phyloP scores from a whole-genome alignment of 2,888 invertebrate species.

The Volucella bombylans region DNA sequence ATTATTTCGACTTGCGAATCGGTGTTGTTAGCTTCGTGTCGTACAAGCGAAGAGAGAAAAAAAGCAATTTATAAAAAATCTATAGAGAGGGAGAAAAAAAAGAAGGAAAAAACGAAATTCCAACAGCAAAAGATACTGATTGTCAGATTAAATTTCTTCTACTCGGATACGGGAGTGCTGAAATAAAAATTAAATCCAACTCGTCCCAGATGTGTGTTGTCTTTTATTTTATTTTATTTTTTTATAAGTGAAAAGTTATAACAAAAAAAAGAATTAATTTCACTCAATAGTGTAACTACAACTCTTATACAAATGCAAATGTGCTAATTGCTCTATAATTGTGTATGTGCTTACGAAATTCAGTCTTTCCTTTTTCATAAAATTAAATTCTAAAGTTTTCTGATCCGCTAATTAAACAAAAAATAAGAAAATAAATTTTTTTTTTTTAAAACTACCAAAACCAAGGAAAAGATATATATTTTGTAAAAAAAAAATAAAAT shows the following conservation, averaged over 20 bases:
- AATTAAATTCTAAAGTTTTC: slow-evolving; percentile 9
- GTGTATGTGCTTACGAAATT: slow-evolving; percentile 49
- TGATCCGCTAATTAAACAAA: slow-evolving; percentile 45
- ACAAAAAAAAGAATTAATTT: slow-evolving; percentile 7
- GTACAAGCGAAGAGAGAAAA: slow-evolving; percentile 24
- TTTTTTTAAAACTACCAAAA: neutral
- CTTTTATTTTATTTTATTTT: neutral
- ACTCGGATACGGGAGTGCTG: neutral
- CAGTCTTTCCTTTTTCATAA: slow-evolving; percentile 8
- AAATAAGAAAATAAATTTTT: slow-evolving; percentile 25
- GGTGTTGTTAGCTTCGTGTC: slow-evolving; percentile 67
- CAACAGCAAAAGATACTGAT: slow-evolving; percentile 31
- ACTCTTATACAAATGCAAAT: slow-evolving; percentile 24
- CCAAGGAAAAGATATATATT: neutral
- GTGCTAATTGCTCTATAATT: slow-evolving; percentile 3
- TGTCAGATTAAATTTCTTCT: neutral
- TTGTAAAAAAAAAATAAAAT: slow-evolving; percentile 17
- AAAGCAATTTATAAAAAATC: slow-evolving; percentile 1
- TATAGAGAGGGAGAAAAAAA: neutral
- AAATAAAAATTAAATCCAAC: neutral
- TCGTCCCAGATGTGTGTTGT: neutral
- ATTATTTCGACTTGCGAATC: slow-evolving; percentile 71
- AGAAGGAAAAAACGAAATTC: neutral
- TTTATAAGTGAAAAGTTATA: neutral
- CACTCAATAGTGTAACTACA: slow-evolving; percentile 8